Conservation (phyloP, 2,797 vertebrate species). For the Helarctos malayanus region DNA sequence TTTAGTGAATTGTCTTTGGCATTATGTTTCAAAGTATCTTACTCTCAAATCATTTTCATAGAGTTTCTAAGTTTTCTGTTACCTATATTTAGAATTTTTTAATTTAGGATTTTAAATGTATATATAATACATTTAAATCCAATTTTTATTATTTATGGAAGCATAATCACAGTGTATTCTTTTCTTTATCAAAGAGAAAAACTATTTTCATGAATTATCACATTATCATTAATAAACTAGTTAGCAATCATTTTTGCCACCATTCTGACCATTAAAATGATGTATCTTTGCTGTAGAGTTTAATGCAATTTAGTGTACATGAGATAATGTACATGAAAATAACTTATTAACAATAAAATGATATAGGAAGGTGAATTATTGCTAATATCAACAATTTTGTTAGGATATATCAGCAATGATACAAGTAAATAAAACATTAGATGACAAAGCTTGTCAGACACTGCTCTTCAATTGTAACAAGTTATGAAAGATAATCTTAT, state of each 20-base stretch:
- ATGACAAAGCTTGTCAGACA: conserved; percentile 9
- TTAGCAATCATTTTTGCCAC: conserved; percentile 20
- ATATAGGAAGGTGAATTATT: neutral
- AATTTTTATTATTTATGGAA: neutral
- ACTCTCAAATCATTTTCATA: neutral
- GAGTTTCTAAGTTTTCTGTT: neutral
- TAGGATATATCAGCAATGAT: neutral
- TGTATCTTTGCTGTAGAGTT: neutral
- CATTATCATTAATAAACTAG: conserved; percentile 6
- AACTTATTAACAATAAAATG: conserved; percentile 16
- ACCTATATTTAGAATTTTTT: neutral
- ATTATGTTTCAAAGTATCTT: neutral
- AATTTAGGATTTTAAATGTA: neutral
- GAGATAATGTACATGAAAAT: neutral
- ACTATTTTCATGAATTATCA: conserved; percentile 18
- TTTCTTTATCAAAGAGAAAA: neutral
- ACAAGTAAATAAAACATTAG: conserved; percentile 26
- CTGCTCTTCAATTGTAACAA: neutral
- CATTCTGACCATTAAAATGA: conserved; percentile 10
- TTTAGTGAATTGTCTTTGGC: neutral
- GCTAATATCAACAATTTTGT: neutral
- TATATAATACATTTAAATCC: neutral
- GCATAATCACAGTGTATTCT: neutral
- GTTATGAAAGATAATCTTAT: neutral
- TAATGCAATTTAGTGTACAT: neutral